A percentile compares a stretch with the other conserved stretches of the same genome.
These are phyloP conservation scores for Dreissena rostriformis DNA, from an alignment of 1,140 invertebrate species.

Conservation along the genomic window DNA sequence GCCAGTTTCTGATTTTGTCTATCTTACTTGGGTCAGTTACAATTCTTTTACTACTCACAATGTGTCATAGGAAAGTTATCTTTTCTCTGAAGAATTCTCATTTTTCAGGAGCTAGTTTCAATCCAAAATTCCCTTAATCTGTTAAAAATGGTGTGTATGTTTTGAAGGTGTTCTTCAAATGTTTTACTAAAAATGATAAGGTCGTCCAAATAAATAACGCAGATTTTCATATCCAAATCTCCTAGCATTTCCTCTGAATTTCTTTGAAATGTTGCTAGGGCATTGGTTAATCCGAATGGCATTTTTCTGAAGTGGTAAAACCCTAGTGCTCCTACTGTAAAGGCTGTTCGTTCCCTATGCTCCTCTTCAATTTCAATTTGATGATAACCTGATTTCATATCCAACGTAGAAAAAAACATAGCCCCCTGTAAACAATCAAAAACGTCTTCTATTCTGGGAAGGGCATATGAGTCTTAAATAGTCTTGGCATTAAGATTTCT, in stretches of 20 bases:
- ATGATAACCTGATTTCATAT: slow-evolving; percentile 77
- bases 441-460: slow-evolving; percentile 82
- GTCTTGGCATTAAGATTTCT: slow-evolving; percentile 80
- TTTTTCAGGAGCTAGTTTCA: too few species aligned
- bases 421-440: slow-evolving; percentile 70
- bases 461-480: slow-evolving; percentile 81
- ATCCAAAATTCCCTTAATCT: too few species aligned
- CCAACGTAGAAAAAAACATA: slow-evolving; percentile 78
- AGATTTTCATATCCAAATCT: too few species aligned
- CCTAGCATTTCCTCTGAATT: slow-evolving; percentile 59
- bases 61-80: too few species aligned
- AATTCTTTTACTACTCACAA: too few species aligned
- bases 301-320: background rate
- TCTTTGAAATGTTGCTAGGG: background rate
- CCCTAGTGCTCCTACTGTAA: slow-evolving; percentile 50
- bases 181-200: too few species aligned
- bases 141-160: too few species aligned
- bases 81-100: too few species aligned
- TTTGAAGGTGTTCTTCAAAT: too few species aligned
- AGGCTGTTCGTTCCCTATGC: slow-evolving; percentile 44
- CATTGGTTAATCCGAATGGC: slow-evolving; percentile 9
- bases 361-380: slow-evolving; percentile 72
- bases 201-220: too few species aligned
- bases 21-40: too few species aligned
- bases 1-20: too few species aligned